Evolutionary conservation across 2,797 vertebrate genomes (phyloP), one percentile per base, ranked within the genome.

Genomic region (Bovichtus diacanthus): DNA sequence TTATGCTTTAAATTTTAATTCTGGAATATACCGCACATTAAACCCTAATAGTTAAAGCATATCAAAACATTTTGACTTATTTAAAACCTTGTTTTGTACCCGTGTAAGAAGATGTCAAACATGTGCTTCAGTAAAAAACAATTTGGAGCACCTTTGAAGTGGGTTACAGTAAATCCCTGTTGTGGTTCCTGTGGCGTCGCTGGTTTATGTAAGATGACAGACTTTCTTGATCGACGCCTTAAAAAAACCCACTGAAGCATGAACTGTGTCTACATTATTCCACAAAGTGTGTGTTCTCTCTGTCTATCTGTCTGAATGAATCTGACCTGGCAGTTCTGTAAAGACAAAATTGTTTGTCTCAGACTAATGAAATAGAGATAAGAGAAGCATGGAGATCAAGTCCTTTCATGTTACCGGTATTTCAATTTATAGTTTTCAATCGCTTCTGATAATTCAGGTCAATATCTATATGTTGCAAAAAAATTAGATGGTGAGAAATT

Each of bases 201-300:
- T 44, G 79, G 49, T 68, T 80, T 82, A 76, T 86, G 66, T 71
- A 12, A 79, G 60, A 51, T 79, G 70, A 78, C 83, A 82, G 76
- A 82, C 75, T 79, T 74, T 83, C 62, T 77, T 85, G 76, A 82
- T 78, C 75, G 80, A 67, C 54, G 43, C 65, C 56, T 39, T 31
- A 34, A 53, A 80, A 53, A 80, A 80, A 74, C 63, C 60, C 51
- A 62, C 36, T 41, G 34, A 39, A 80, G 83, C 62, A 43, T 49
- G 73, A 66, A 79, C 43, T 58, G 43, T 49, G 39, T 68, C 16
- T 65, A n/a, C n/a, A n/a, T n/a, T n/a, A 11, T 43, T 71, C 80
- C 47, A 51, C 41, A 13, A 50, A 53, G 39, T 63, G 16, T 61
- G 23, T 56, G 55, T 54, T 34, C 9, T 59, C 44, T 12, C 53